Conservation (phyloP, 2,797 vertebrate genomes). For the Harpagifer antarcticus region DNA sequence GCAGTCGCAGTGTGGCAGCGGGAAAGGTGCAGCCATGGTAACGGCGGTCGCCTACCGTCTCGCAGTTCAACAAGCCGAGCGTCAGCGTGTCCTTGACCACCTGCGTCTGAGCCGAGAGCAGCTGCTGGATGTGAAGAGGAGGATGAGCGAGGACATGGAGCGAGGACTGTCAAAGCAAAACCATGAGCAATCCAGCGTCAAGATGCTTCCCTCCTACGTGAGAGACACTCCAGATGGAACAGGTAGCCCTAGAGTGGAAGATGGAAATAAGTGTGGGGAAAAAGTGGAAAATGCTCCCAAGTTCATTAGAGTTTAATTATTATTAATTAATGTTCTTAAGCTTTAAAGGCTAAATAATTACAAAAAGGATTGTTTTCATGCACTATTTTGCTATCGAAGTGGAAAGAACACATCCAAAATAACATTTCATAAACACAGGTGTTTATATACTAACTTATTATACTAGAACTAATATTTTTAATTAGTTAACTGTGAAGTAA, state of each 20-base stretch:
- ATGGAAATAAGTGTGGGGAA: too few species aligned
- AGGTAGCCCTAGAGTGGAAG: conserved; percentile 78
- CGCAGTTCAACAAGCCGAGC: conserved; percentile 88
- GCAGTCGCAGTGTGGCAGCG: conserved; percentile 93
- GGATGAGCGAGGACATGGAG: conserved; percentile 89
- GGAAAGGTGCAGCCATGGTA: conserved; percentile 98
- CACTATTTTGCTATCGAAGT: too few species aligned
- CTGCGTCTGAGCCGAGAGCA: conserved; percentile 89
- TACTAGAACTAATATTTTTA: too few species aligned
- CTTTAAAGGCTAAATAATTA: too few species aligned
- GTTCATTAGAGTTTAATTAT: too few species aligned
- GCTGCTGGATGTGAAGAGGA: conserved; percentile 90
- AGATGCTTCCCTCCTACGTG: conserved; percentile 96
- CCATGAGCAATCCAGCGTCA: conserved; percentile 84
- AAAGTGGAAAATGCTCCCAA: too few species aligned
- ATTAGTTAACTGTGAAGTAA: too few species aligned
- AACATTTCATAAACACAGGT: too few species aligned
- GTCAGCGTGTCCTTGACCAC: conserved; percentile 87
- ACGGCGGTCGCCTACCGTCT: conserved; percentile 94
- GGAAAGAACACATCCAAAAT: too few species aligned
- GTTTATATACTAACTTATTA: too few species aligned
- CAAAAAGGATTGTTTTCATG: too few species aligned
- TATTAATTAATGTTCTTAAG: too few species aligned
- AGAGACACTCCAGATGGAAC: conserved; percentile 93
- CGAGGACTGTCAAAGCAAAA: conserved; percentile 87